phyloP scores from a whole-genome alignment of 2,888 invertebrate species.

The Elgonia sp. region DNA sequence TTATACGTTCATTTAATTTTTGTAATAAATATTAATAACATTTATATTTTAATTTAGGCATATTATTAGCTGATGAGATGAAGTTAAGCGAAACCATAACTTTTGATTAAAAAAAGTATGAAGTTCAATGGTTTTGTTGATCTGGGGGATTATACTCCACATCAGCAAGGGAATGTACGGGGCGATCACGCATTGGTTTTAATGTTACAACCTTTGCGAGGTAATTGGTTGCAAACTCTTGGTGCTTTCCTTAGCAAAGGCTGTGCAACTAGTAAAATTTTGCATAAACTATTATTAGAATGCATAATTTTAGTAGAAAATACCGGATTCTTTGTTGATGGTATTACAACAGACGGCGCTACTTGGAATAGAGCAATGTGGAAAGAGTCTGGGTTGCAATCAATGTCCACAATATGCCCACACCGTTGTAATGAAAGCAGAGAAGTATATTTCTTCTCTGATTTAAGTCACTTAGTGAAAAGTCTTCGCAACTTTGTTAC shows the following conservation, averaged over 20 bases:
- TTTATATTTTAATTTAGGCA: slow-evolving; percentile 6
- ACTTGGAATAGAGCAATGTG: slow-evolving; percentile 74
- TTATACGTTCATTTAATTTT: no score
- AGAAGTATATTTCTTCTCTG: slow-evolving; percentile 57
- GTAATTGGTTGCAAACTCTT: slow-evolving; percentile 32
- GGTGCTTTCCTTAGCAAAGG: slow-evolving; percentile 78
- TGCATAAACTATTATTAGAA: slow-evolving; percentile 78
- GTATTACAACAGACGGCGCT: slow-evolving; percentile 77
- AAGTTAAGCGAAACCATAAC: slow-evolving; percentile 71
- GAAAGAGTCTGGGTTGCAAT: slow-evolving; percentile 49
- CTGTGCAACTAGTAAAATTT: slow-evolving; percentile 75
- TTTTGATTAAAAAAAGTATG: slow-evolving; percentile 74
- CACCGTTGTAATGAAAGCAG: slow-evolving; percentile 46
- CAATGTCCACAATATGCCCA: slow-evolving; percentile 11
- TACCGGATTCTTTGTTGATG: slow-evolving; percentile 74
- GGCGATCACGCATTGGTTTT: slow-evolving; percentile 81
- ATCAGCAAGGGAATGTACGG: slow-evolving; percentile 66
- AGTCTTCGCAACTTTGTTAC: slow-evolving; percentile 57
- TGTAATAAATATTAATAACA: slow-evolving; percentile 1
- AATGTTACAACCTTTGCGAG: slow-evolving; percentile 78
- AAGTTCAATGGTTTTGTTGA: slow-evolving; percentile 76
- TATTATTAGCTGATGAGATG: slow-evolving; percentile 77
- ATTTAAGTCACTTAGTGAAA: slow-evolving; percentile 63
- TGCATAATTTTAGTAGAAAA: slow-evolving; percentile 78
- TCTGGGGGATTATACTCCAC: slow-evolving; percentile 78